phyloP scores from a whole-genome alignment of 2,113 vertebrate species.

The Hassar affinis region DNA sequence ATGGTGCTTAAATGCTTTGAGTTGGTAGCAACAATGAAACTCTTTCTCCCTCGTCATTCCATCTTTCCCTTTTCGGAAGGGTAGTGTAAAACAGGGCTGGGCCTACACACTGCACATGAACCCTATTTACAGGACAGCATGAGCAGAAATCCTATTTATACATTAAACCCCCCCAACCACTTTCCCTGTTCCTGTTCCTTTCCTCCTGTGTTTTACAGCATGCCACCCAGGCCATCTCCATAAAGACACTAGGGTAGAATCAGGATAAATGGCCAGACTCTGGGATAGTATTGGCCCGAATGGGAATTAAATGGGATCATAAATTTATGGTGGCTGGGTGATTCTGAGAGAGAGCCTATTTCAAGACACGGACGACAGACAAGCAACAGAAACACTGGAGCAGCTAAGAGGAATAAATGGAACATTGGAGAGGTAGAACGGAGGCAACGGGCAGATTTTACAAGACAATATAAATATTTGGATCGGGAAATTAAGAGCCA shows the following conservation, averaged over 20 bases:
- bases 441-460: conserved; percentile 28
- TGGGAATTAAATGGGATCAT: conserved; percentile 53
- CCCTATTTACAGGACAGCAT: conserved; percentile 39
- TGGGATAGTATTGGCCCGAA: conserved; percentile 43
- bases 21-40: conserved; percentile 46
- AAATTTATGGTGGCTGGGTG: conserved; percentile 37
- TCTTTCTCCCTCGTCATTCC: neutral
- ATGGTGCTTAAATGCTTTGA: conserved; percentile 54
- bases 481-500: conserved; percentile 38
- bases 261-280: conserved; percentile 41
- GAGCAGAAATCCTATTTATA: conserved; percentile 32
- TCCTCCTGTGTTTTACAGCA: conserved; percentile 39
- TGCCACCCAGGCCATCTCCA: conserved; percentile 35
- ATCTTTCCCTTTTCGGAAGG: conserved; percentile 40
- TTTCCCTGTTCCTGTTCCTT: conserved; percentile 13
- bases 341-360: conserved; percentile 25
- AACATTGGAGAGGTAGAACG: conserved; percentile 16
- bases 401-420: conserved; percentile 22
- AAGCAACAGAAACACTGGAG: conserved; percentile 1
- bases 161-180: conserved; percentile 22
- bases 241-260: conserved; percentile 38
- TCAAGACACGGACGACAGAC: conserved; percentile 30
- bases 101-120: conserved; percentile 42
- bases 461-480: conserved; percentile 50
- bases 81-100: neutral